phyloP scores from a whole-genome alignment of 2,113 vertebrate species.

The Xenopus tropicalis region UCB_Xtro_10.0 CM004450.2:49969501-49970000 shows the following conservation, averaged over 20 bases:
- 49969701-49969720: conserved; percentile 9
- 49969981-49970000: too few species aligned
- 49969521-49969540: conserved; percentile 54
- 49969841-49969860: too few species aligned
- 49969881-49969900: not conserved
- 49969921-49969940: not conserved
- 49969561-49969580: conserved; percentile 47
- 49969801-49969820: conserved; percentile 1
- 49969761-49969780: conserved; percentile 36
- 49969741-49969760: conserved; percentile 25
- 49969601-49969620: conserved; percentile 61
- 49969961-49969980: not conserved
- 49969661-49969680: conserved; percentile 49
- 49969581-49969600: conserved; percentile 57
- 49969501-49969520: conserved; percentile 54
- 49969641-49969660: conserved; percentile 48
- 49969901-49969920: not conserved
- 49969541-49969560: conserved; percentile 61
- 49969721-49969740: conserved; percentile 29
- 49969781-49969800: conserved; percentile 45
- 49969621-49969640: conserved; percentile 52
- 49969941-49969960: not conserved
- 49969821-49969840: not conserved
- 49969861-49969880: too few species aligned
- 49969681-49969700: conserved; percentile 51